These are phyloP conservation scores for Uromys caudimaculatus DNA, from an alignment of 2,797 vertebrate species.

Conservation along the genomic window DNA sequence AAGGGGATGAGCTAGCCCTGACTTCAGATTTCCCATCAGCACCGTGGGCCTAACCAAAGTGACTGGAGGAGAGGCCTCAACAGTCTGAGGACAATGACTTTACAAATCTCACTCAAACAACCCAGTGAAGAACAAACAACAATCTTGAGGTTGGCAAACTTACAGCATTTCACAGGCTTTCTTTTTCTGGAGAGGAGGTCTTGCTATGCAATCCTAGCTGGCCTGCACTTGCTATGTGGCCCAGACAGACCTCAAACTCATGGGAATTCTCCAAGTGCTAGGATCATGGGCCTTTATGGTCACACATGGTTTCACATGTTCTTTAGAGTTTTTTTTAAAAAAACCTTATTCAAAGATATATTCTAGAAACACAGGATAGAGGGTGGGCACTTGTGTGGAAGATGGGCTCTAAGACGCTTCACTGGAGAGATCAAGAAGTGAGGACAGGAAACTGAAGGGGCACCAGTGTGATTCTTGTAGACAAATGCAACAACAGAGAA, in stretches of 20 bases:
- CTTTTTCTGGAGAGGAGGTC: background rate
- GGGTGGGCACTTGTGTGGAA: background rate
- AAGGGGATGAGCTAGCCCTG: background rate
- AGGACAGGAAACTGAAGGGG: background rate
- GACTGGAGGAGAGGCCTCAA: background rate
- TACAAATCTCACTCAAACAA: background rate
- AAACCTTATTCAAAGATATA: background rate
- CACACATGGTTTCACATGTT: background rate
- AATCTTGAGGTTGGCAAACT: background rate
- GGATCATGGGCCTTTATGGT: background rate
- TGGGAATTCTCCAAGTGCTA: background rate
- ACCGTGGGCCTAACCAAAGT: background rate
- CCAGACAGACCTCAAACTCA: background rate
- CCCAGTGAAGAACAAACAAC: background rate
- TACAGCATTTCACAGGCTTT: background rate
- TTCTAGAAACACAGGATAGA: background rate
- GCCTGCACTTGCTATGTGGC: background rate
- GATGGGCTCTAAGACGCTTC: background rate
- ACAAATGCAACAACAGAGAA: slow-evolving; percentile 10
- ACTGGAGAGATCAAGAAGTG: background rate
- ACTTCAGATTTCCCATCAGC: background rate
- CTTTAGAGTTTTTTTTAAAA: background rate
- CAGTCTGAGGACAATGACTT: background rate
- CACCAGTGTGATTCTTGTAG: background rate
- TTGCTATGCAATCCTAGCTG: background rate